Evolutionary conservation across 2,797 vertebrate genomes (phyloP), one percentile per base, ranked within the genome.

Genomic region (Sphaeramia orbicularis): DNA sequence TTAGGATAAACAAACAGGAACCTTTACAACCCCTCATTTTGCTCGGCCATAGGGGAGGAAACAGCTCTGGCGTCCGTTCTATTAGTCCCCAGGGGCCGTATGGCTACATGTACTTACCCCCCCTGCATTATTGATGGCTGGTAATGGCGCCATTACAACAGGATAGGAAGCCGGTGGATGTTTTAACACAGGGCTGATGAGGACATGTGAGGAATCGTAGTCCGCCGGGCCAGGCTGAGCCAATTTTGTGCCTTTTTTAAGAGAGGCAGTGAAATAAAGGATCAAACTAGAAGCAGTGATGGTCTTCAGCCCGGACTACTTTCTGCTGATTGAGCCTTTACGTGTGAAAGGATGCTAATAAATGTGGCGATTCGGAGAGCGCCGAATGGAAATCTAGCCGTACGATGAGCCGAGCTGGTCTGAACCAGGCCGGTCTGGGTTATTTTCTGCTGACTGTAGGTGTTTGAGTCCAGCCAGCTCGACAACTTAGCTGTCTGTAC

Each of bases 61-160:
- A 92, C 78, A 90, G 89, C 86, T 89, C 91, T 74, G 10, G 87
- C 86, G 86, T 94, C 94, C 90, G 81, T 88, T 93, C 92, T 85
- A 93, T 85, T 81, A 88, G 89, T 74, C 91, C 90, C 85, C 78
- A 73, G 71, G 68, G 92, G 89, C 78, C 75, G 45, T 6, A 55
- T 56, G 73, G 72, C 67, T 66, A 73, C 83, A 70, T 73, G 71
- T 80, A 68, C 74, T 84, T 85, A 85, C 70, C 74, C 88, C 85
- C 61, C 84, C 88, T 94, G 94, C 94, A 94, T 95, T 95, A 95
- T 95, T 96, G 95, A 96, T 93, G 93, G 92, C 91, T 92, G 93
- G 91, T 95, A 96, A 96, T 94, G 93, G 94, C 88, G 88, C 93
- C 92, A 92, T 94, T 93, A 94, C 91, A 92, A 87, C 44, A 62